phyloP scores from a whole-genome alignment of 1,140 invertebrate genomes.

The Pseudoatta argentina region DNA sequence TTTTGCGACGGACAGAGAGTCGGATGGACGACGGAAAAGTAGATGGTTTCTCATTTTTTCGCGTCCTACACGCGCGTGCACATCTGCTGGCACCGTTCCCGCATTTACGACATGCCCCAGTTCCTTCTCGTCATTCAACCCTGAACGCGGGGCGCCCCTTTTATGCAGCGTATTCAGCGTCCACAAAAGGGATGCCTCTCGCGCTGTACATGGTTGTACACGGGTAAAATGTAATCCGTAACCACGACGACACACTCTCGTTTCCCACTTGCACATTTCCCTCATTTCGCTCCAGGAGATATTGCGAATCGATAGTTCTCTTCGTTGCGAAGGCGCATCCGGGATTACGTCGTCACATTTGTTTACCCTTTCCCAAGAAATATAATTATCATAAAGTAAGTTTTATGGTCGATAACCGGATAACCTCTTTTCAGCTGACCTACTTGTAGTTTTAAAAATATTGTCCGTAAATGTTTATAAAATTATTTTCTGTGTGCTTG shows the following conservation, averaged over 20 bases:
- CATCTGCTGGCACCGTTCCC: neutral
- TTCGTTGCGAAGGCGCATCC: slow-evolving; percentile 66
- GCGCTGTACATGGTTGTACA: neutral
- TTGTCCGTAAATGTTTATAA: slow-evolving; percentile 10
- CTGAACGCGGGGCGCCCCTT: slow-evolving; percentile 46
- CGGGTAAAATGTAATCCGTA: slow-evolving; percentile 41
- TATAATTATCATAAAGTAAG: slow-evolving; percentile 34
- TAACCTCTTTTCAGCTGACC: slow-evolving; percentile 6
- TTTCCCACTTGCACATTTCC: slow-evolving; percentile 20
- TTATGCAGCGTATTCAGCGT: slow-evolving; percentile 44
- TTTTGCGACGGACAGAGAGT: neutral
- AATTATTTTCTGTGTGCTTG: too few relatives aligned
- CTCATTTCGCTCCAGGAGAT: slow-evolving; percentile 56
- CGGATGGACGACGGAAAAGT: neutral
- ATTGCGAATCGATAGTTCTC: slow-evolving; percentile 76
- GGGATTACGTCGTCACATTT: slow-evolving; percentile 14
- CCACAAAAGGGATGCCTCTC: slow-evolving; percentile 41
- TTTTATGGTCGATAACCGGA: slow-evolving; percentile 30
- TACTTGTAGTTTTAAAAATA: slow-evolving; percentile 13
- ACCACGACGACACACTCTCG: slow-evolving; percentile 30
- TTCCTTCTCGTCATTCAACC: slow-evolving; percentile 57
- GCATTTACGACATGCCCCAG: slow-evolving; percentile 51
- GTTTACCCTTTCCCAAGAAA: slow-evolving; percentile 28
- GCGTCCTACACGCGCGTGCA: slow-evolving; percentile 43
- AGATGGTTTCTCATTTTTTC: slow-evolving; percentile 23